Base-by-base conservation (phyloP, 2,113 vertebrate species). In the Hypocryptadius cinnamomeus region DNA sequence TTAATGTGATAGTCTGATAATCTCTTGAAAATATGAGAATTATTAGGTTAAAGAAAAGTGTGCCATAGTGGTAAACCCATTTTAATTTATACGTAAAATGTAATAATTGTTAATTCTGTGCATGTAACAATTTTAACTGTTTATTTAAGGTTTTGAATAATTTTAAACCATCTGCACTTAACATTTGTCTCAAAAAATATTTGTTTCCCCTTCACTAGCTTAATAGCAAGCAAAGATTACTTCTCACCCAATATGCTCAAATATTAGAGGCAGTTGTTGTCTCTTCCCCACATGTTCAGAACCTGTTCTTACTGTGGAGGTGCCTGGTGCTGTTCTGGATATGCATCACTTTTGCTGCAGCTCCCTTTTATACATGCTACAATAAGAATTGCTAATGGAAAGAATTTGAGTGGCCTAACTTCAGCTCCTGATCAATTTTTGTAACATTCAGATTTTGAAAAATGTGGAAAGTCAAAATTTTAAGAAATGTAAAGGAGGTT, bases 41-140 rank as follows among this genome's bases (percentile, higher is more conserved):
- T 82, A 65, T 63, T 33, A 80, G 51, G 25, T 42, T 57, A 65
- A 51, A 74, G 10, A 56, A 45, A 70, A 74, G 23, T 89, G 33
- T 92, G 79, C 71, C 85, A 93, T 92, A 87, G 79, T 94, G 79
- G 64, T 86, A 78, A 94, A 85, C 20, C 8, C 39, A 85, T 85
- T 85, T 94, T 48, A 78, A 70, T 89, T 86, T 42, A 73, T 42
- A 84, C 2, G 12, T 88, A 78, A 61, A 79, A 77, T 95, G 68
- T 60, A 82, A 47, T 73, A 83, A 63, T 64, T 94, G 66, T 73
- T 92, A 30, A 70, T 91, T 79, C 66, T 71, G 48, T 92, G 93
- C 87, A 91, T 92, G 89, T 66, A 85, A 79, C 12, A 66, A 37
- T 71, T 91, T 85, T 68, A 91, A 23, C 16, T 91, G 71, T 68